Conservation (phyloP, 2,113 vertebrate species). For the Isurus oxyrinchus region DNA sequence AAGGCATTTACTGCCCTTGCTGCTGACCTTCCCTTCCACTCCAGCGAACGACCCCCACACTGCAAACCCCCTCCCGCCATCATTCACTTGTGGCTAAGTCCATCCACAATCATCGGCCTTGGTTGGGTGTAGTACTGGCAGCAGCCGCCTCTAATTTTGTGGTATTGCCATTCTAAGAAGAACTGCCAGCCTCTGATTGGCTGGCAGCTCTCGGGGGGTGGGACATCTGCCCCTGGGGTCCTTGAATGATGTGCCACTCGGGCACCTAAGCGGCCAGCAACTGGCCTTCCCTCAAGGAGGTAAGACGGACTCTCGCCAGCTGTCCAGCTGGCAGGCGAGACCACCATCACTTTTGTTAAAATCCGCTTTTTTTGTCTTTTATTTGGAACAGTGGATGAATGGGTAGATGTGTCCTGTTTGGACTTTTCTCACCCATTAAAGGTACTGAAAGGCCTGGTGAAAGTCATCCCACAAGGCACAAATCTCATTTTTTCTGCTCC, state of each 20-base stretch:
- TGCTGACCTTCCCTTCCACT: not conserved
- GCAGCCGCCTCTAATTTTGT: too few relatives aligned
- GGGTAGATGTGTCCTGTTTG: not conserved
- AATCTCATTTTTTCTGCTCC: not conserved
- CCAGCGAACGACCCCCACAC: not conserved
- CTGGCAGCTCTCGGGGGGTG: not conserved
- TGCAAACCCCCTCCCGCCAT: not conserved
- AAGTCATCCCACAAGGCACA: not conserved
- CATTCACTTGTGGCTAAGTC: not conserved
- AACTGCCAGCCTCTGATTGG: not conserved
- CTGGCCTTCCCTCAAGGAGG: too few relatives aligned
- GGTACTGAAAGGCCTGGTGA: not conserved
- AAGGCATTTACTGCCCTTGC: not conserved
- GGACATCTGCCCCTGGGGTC: not conserved
- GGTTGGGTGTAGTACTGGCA: not conserved
- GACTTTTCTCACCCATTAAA: not conserved
- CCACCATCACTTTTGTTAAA: too few relatives aligned
- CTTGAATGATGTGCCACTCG: too few relatives aligned
- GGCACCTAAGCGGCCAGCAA: too few relatives aligned
- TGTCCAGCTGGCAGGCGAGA: too few relatives aligned
- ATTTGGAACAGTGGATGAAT: not conserved
- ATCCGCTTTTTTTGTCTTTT: not conserved
- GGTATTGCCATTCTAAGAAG: not conserved
- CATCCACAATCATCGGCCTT: too few relatives aligned
- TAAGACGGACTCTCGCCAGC: too few relatives aligned